These are phyloP conservation scores for Tetranychus piercei DNA, from an alignment of 2,888 invertebrate species.

Conservation along the genomic window DNA sequence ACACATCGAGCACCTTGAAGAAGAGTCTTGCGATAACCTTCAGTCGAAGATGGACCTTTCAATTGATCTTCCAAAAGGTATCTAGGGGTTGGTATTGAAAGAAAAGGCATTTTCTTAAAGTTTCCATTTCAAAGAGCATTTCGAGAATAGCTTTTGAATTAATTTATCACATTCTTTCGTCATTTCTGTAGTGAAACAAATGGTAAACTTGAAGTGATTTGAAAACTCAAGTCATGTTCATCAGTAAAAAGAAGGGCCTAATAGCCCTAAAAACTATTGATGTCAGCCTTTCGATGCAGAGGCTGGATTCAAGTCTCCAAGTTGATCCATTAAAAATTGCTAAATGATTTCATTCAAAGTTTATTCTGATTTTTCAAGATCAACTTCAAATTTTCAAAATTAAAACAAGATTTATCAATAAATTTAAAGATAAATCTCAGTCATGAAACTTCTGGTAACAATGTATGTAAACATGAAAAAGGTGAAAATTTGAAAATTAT, in stretches of 20 bases:
- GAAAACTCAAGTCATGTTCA: not conserved
- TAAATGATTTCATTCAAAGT: not conserved
- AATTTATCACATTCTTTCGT: not conserved
- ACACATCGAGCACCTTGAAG: conserved; percentile 36
- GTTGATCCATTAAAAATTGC: not conserved
- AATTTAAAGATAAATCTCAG: too few relatives aligned
- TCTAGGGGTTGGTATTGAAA: conserved; percentile 27
- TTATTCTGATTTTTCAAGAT: too few relatives aligned
- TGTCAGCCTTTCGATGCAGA: too few relatives aligned
- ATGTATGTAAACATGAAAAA: too few relatives aligned
- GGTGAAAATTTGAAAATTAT: too few relatives aligned
- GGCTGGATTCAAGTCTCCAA: not conserved
- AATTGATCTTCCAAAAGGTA: conserved; percentile 38
- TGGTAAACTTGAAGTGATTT: too few relatives aligned
- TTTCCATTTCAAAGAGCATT: too few relatives aligned
- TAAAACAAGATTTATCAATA: too few relatives aligned
- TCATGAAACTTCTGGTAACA: too few relatives aligned
- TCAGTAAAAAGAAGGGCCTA: not conserved
- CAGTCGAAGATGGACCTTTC: conserved; percentile 37
- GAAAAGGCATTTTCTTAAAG: too few relatives aligned
- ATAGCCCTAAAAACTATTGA: not conserved
- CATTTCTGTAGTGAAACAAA: not conserved
- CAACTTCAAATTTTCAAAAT: too few relatives aligned
- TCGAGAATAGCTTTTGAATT: too few relatives aligned
- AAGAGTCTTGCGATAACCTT: conserved; percentile 37